A percentile compares a stretch with the other conserved stretches of the same genome.
phyloP scores from a whole-genome alignment of 2,113 vertebrate species.

The Macquaria australasica region DNA sequence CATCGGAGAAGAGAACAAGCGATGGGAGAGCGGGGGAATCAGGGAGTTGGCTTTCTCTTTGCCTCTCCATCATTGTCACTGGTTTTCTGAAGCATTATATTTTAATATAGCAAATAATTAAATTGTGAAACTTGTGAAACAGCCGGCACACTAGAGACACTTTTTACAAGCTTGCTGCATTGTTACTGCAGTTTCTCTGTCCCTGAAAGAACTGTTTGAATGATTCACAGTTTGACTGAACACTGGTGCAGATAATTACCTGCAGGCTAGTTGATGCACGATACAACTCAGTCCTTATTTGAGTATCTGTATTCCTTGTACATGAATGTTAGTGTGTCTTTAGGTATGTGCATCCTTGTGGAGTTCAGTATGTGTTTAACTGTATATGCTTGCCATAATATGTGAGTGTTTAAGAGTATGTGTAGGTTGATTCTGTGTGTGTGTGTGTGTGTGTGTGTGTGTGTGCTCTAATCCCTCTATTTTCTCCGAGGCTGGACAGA shows the following conservation, averaged over 20 bases:
- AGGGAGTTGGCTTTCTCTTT: slow-evolving; percentile 12
- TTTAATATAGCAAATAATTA: slow-evolving; percentile 62
- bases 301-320: background rate
- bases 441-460: background rate
- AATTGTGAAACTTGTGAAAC: slow-evolving; percentile 45
- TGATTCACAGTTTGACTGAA: background rate
- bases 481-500: slow-evolving; percentile 33
- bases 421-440: background rate
- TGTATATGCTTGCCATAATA: background rate
- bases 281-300: background rate
- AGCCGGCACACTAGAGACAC: background rate
- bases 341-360: background rate
- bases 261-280: slow-evolving; percentile 1
- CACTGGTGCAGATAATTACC: slow-evolving; percentile 25
- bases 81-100: slow-evolving; percentile 54
- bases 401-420: background rate
- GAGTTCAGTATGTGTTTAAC: slow-evolving; percentile 1
- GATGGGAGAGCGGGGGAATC: slow-evolving; percentile 17
- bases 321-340: background rate
- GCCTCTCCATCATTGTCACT: slow-evolving; percentile 64
- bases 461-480: slow-evolving; percentile 21
- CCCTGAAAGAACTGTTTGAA: background rate
- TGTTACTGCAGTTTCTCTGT: slow-evolving; percentile 14
- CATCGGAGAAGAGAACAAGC: slow-evolving; percentile 21
- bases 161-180: slow-evolving; percentile 27